Evolutionary conservation across 2,888 invertebrate species (phyloP), one percentile per base, ranked within the genome.

Genomic region (Axea sp.): DNA sequence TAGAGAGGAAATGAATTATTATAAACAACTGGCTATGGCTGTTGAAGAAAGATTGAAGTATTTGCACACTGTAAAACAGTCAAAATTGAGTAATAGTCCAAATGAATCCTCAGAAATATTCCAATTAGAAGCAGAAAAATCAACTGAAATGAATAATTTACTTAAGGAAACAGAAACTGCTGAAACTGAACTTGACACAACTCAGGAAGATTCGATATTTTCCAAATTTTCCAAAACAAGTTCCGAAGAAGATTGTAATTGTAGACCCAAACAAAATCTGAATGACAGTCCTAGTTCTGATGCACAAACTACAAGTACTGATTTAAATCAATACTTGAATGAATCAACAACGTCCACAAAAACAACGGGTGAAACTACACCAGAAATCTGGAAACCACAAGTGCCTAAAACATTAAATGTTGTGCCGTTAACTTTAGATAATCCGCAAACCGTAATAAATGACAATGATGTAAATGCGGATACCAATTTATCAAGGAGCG

Each of bases 1-100:
- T 74, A 89, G 90, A 15, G 88, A 89, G 80, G 92, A 94, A 87
- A 92, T 94, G 90, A 90, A 90, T 78, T 90, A 90, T 76, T 93
- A 93, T 84, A 92, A 90, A 83, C 88, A 92, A 39, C 87, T 92
- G 65, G 94, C 94, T 0, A 87, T 92, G 65, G 90, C 91, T 81
- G 88, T 92, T 2, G 93, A 94, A 83, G 89, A 90, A 79, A 89
- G 90, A 47, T 88, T 92, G 67, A 86, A 89, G 53, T 59, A 49
- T 31, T 68, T 82, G 3, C 77, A 80, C 71, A 60, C 30, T 7
- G 26, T 45, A 2, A 68, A 51, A 43, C 4, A 15, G 1, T 41
- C 41, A 1, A 41, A 41, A 22, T 6, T 8, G 24, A 24, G 43
- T 26, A 43, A 24, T 3, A 8, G 5, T 31, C 1, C 14, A 43